A percentile compares a stretch with the other conserved stretches of the same genome.
phyloP scores from a whole-genome alignment of 2,888 invertebrate genomes.

The Odontomyia ornata region DNA sequence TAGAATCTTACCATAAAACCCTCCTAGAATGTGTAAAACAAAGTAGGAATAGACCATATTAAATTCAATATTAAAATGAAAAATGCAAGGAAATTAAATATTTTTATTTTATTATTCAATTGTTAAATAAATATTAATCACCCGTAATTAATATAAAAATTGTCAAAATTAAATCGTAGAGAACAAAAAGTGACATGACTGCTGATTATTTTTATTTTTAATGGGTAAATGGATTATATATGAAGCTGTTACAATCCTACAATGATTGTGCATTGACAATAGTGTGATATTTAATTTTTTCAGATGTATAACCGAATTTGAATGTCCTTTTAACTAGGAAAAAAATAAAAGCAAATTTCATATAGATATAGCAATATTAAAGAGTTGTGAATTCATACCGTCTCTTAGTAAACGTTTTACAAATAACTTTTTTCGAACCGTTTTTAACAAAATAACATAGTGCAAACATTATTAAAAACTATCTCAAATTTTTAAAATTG shows the following conservation, averaged over 20 bases:
- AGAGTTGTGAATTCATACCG: no score
- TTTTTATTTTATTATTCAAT: background rate
- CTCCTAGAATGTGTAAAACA: background rate
- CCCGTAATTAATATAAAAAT: background rate
- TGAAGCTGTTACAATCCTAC: background rate
- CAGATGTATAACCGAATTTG: no score
- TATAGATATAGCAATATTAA: no score
- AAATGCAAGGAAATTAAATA: background rate
- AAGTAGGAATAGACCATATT: background rate
- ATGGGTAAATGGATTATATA: no score
- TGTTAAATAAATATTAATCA: background rate
- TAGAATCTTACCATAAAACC: conserved; percentile 36
- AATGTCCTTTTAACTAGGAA: no score
- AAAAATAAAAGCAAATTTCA: no score
- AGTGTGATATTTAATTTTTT: background rate
- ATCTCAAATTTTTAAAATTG: no score
- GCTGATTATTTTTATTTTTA: no score
- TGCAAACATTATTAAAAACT: no score
- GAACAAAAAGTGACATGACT: background rate
- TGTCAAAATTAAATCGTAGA: background rate
- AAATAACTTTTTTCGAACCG: no score
- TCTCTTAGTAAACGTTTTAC: no score
- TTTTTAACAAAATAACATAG: no score
- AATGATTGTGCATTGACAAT: conserved; percentile 11
- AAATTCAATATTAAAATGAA: background rate